Evolutionary conservation across 2,113 vertebrate species (phyloP).

Genomic region (Lepus europaeus): DNA sequence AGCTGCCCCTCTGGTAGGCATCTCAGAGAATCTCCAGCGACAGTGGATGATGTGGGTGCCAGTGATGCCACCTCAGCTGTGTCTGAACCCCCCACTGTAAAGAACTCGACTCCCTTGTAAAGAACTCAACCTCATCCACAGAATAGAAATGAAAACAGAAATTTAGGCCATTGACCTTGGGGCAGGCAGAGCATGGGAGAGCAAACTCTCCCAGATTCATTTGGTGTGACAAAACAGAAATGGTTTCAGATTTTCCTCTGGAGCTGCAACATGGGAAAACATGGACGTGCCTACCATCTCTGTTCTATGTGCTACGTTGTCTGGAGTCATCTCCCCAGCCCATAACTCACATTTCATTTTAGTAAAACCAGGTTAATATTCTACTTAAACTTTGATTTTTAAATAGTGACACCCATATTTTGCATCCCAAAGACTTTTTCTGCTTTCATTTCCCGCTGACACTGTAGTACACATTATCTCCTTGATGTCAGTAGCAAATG

Average conservation of each 20-base stretch:
- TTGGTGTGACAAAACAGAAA: neutral
- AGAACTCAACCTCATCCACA: neutral
- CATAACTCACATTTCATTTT: neutral
- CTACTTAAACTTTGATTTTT: slow-evolving; percentile 67
- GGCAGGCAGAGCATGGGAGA: neutral
- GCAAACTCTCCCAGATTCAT: neutral
- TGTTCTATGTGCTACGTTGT: neutral
- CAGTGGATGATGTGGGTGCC: neutral
- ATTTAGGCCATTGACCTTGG: neutral
- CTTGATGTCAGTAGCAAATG: slow-evolving; percentile 61
- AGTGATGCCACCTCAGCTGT: neutral
- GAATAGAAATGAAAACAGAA: neutral
- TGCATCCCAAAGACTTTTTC: neutral
- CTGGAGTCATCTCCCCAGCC: neutral
- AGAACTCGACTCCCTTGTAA: neutral
- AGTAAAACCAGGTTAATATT: neutral
- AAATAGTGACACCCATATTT: neutral
- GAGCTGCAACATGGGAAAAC: neutral
- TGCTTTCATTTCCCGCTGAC: neutral
- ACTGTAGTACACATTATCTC: neutral
- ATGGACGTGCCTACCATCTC: neutral
- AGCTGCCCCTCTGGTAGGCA: neutral
- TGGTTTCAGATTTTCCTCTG: neutral
- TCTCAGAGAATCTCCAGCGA: neutral
- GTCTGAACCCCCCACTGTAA: neutral